Evolutionary conservation across 2,113 vertebrate species (phyloP), one percentile per base, ranked within the genome.

Genomic region (Ceyx melanurus): DNA sequence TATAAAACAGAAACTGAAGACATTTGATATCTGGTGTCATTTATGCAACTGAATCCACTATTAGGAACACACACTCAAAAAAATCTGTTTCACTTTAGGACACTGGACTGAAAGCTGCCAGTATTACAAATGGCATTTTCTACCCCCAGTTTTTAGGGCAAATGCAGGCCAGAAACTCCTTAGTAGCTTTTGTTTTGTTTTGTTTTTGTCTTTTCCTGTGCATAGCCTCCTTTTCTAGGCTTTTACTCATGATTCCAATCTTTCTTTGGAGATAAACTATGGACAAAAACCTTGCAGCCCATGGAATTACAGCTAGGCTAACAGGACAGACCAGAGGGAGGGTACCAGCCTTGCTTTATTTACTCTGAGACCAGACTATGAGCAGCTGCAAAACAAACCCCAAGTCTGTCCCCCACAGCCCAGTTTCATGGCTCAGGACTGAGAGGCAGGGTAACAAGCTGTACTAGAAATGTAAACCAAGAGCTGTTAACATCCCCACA

Each of bases 1-100:
- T 2, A 45, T 21, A 50, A 75, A 60, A 5, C 57, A 82, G 37
- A 92, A 94, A 37, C 0, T 26, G 20, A 83, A 75, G 21, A 5
- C 3, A 70, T 6, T 9, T 15, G 3, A 6, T 66, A 88, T 31
- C 22, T 85, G 70, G 28, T 25, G 25, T 45, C 61, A 91, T 29
- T 80, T 79, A 71, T 0, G 0, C 10, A 84, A 82, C 0, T n/a
- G 28, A 85, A 79, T 11, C 31, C 40, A 42, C 0, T 28, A 72
- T 31, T 66, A 89, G n/a, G 67, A 79, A 42, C 11, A 65, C 25
- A 79, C 8, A 75, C 3, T 0, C 8, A 71, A 6, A 28, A 10
- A 22, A 31, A 56, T 11, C 7, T 35, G 22, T 75, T 75, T 57
- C 13, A 70, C 22, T 84, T 71, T 28, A 57, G 68, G 12, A 54